Conservation (phyloP, 2,888 invertebrate genomes). For the Gibbula magus region DNA sequence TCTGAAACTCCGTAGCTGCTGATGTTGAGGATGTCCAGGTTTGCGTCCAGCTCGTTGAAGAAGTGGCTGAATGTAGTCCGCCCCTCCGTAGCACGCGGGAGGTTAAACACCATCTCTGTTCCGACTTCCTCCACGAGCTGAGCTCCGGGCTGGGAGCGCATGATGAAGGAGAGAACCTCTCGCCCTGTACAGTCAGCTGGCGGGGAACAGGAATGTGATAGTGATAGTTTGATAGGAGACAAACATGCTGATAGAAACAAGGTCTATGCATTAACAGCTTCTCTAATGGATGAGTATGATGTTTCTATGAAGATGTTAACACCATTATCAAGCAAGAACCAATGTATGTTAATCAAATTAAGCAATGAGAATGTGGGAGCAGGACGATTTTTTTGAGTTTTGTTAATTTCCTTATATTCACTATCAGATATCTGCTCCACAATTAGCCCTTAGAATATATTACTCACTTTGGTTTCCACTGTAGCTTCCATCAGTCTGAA, state of each 20-base stretch:
- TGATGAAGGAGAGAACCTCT: constrained; percentile 63
- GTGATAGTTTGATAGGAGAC: too few species aligned
- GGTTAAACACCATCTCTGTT: constrained; percentile 75
- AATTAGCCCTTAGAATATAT: neutral
- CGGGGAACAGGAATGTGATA: neutral
- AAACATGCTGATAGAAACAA: too few species aligned
- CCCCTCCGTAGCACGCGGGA: constrained; percentile 60
- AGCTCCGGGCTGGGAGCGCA: constrained; percentile 73
- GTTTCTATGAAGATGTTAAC: too few species aligned
- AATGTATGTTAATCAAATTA: too few species aligned
- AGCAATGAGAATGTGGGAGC: too few species aligned
- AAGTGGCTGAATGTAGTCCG: constrained; percentile 59
- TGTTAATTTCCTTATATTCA: too few species aligned
- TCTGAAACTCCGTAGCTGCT: constrained; percentile 78
- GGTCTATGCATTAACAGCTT: too few species aligned
- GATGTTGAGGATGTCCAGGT: constrained; percentile 72
- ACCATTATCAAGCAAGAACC: too few species aligned
- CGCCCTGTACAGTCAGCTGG: constrained; percentile 14
- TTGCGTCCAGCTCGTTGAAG: constrained; percentile 74
- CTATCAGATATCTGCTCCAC: too few species aligned
- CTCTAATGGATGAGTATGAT: too few species aligned
- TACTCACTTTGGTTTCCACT: constrained; percentile 18
- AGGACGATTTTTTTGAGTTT: too few species aligned
- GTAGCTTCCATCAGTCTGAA: neutral
- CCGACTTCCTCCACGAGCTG: constrained; percentile 76